Evolutionary conservation across 2,113 vertebrate species (phyloP).

Genomic region (Pseudonaja textilis): DNA sequence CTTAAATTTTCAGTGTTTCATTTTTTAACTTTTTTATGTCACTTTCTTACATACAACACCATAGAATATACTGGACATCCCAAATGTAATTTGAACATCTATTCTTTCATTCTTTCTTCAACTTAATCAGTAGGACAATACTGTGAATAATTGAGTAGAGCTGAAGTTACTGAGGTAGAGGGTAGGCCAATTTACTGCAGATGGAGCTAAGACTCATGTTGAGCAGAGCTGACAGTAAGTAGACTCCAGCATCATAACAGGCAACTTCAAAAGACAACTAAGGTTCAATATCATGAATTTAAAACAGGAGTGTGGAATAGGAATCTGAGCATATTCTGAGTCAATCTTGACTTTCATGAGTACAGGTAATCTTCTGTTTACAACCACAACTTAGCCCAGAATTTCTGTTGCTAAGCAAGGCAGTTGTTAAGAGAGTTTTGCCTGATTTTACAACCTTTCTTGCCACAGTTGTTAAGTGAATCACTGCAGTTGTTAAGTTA

Average conservation of each 20-base stretch:
- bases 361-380: too few species aligned
- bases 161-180: neutral
- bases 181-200: neutral
- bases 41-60: neutral
- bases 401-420: too few species aligned
- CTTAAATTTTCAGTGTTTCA: neutral
- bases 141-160: neutral
- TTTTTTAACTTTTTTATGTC: neutral
- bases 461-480: too few species aligned
- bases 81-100: neutral
- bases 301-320: neutral
- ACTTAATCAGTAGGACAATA: neutral
- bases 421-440: too few species aligned
- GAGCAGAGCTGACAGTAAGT: neutral
- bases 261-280: neutral
- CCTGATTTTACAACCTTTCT: too few species aligned
- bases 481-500: too few species aligned
- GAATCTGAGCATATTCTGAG: neutral
- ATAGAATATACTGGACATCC: too few species aligned
- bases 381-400: too few species aligned
- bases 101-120: neutral
- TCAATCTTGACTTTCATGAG: neutral
- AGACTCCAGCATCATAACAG: neutral
- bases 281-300: neutral
- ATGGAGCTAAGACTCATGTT: neutral